Percentiles rank a stretch among this genome's conserved stretches.
Conservation (phyloP, 2,113 vertebrate species). For the Pogonocichla stellata region DNA sequence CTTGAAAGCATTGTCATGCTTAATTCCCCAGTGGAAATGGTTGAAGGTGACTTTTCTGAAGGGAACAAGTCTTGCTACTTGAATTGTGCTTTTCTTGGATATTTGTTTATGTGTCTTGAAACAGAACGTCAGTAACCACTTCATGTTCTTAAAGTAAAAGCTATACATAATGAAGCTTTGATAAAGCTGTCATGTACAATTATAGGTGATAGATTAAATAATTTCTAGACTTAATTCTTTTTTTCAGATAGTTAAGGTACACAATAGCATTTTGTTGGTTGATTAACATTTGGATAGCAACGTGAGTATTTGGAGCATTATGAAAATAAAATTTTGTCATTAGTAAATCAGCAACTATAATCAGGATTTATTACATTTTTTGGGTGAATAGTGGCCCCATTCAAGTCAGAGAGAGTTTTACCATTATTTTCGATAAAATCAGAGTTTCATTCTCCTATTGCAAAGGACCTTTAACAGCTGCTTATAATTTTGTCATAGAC, state of each 20-base stretch:
- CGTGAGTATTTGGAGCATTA: not conserved
- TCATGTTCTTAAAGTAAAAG: not conserved
- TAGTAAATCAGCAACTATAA: not conserved
- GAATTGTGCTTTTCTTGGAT: not conserved
- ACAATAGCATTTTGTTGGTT: not conserved
- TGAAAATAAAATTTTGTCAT: not conserved
- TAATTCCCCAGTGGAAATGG: not conserved
- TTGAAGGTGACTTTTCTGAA: constrained; percentile 14
- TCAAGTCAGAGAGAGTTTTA: not conserved
- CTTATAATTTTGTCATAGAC: not conserved
- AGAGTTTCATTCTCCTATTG: not conserved
- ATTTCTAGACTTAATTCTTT: not conserved
- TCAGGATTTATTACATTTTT: not conserved
- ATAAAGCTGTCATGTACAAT: not conserved
- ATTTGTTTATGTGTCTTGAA: not conserved
- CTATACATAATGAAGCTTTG: not conserved
- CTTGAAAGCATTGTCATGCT: not conserved
- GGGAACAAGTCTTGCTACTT: not conserved
- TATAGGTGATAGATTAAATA: not conserved
- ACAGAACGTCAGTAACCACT: not conserved
- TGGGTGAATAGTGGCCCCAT: not conserved
- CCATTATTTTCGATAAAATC: not conserved
- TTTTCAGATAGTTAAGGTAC: not conserved
- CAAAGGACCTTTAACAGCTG: not conserved
- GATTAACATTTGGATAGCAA: not conserved